A percentile compares a stretch with the other conserved stretches of the same genome.
phyloP scores from a whole-genome alignment of 2,888 invertebrate species.

The Incurvaria masculella region DNA sequence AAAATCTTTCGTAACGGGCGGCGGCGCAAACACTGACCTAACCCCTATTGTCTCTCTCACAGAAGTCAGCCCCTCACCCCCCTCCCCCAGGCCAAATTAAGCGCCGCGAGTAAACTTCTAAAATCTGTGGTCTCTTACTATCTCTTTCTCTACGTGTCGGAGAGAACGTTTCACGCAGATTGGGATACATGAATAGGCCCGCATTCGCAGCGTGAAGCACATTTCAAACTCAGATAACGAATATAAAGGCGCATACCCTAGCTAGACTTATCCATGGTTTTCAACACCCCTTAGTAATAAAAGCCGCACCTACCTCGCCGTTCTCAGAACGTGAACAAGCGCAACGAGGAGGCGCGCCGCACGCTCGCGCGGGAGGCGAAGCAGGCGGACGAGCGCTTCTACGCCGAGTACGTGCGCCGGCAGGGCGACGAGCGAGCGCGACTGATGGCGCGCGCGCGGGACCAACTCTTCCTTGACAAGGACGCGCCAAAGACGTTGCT shows the following conservation, averaged over 20 bases:
- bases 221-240: not conserved
- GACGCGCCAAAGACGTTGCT: conserved; percentile 45
- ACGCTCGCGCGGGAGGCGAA: conserved; percentile 34
- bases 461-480: conserved; percentile 41
- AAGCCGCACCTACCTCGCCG: not conserved
- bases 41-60: no score
- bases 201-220: not conserved
- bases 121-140: no score
- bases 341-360: conserved; percentile 38
- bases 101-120: no score
- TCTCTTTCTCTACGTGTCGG: not conserved
- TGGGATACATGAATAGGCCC: not conserved
- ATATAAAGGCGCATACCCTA: not conserved
- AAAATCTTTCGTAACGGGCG: no score
- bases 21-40: no score
- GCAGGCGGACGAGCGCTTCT: conserved; percentile 36
- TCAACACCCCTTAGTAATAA: not conserved
- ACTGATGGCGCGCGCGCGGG: conserved; percentile 39
- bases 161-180: not conserved
- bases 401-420: conserved; percentile 33
- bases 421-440: conserved; percentile 32
- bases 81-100: no score
- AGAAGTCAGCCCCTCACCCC: no score
- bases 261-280: not conserved
- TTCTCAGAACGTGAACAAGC: conserved; percentile 41